Base-by-base conservation (phyloP, 2,888 invertebrate species). In the Synanthedon myopaeformis region DNA sequence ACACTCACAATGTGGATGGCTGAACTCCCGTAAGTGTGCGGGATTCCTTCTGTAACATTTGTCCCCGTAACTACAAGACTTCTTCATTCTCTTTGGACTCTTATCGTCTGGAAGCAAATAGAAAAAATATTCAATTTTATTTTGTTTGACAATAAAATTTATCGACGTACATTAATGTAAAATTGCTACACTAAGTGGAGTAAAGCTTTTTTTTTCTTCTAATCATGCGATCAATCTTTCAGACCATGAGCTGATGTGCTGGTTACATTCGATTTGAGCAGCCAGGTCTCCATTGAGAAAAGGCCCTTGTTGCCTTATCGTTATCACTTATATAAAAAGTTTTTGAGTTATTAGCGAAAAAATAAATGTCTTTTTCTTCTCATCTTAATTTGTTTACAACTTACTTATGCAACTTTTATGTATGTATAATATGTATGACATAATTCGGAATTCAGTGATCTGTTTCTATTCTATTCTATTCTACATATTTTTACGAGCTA, bases 21-120 rank as follows among this genome's bases (percentile, higher is more conserved):
- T 89, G 75, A 90, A 96, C 75, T 96, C 94, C 57, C 89, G 89
- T 58, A 96, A 93, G 78, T 97, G 97, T 55, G 92, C 90, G 0
- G 95, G 94, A 83, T 96, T 96, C 65, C 91, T 90, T 53, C 97
- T 89, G 67, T 93, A 96, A 69, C 97, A 97, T 61, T 90, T 90
- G 35, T 91, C 90, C 6, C 92, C 93, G 74, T 93, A 96, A 13
- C 90, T 91, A 72, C 96, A 97, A 56, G 83, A 78, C 59, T 87
- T 89, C 63, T 84, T 89, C 3, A 70, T 55, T 59, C 77, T 67
- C 67, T 86, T 87, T 0, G 64, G 52, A n/a, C 54, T 62, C 55
- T 63, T 66, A 52, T 62, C 60, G 57, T 68, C 85, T 83, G 67
- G 59, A 81, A 81, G 49, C 54, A 35, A 52, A 41, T 19, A 51